A percentile compares a stretch with the other conserved stretches of the same genome.
These are phyloP conservation scores for Tinamus guttatus DNA, from an alignment of 2,113 vertebrate species.

Conservation along the genomic window DNA sequence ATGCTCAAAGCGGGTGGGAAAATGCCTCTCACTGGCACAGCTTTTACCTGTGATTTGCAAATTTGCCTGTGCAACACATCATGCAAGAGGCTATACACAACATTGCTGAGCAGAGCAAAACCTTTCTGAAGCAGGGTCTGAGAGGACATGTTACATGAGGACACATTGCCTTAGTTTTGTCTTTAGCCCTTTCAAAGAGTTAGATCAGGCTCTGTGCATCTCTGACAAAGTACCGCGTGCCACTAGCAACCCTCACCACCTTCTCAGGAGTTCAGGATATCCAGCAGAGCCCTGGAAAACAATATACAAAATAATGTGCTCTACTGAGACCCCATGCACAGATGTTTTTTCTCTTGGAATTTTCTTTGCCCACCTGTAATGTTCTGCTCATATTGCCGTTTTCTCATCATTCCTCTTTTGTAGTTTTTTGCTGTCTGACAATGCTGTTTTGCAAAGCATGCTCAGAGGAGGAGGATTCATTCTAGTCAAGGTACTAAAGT, in stretches of 20 bases:
- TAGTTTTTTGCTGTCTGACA: not conserved
- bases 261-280: not conserved
- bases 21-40: not conserved
- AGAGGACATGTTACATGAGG: not conserved
- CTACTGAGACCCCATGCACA: not conserved
- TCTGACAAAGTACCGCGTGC: not conserved
- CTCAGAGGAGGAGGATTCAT: not conserved
- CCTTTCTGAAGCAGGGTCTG: not conserved
- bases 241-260: not conserved
- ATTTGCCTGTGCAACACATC: not conserved
- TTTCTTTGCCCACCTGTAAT: not conserved
- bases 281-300: not conserved
- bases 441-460: not conserved
- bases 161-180: not conserved
- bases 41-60: not conserved
- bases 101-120: not conserved
- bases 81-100: not conserved
- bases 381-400: not conserved
- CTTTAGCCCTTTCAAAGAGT: not conserved
- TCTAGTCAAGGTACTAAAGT: not conserved
- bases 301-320: not conserved
- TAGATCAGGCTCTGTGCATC: not conserved
- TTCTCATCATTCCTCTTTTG: not conserved
- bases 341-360: not conserved
- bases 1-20: not conserved